Percentiles rank a stretch among this genome's conserved stretches.
Evolutionary conservation across 2,888 invertebrate genomes (phyloP).

Genomic region (Brachypterus glaber): DNA sequence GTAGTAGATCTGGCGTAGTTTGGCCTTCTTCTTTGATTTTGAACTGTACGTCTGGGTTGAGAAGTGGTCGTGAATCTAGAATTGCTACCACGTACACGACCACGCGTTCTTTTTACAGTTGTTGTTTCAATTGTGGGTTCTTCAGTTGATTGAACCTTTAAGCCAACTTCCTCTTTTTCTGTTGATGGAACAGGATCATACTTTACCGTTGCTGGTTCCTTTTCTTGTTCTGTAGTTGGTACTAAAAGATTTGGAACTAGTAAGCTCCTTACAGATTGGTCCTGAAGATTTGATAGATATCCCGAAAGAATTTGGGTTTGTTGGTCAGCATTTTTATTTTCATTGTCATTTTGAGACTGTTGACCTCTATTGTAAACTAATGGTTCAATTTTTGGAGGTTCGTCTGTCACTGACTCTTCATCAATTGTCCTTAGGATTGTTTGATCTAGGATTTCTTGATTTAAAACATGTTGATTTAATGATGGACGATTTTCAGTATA

Average conservation of each 20-base stretch:
- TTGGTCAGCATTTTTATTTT: conserved; percentile 34
- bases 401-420: not conserved
- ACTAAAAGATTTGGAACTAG: conserved; percentile 33
- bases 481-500: conserved; percentile 10
- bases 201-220: conserved; percentile 9
- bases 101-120: conserved; percentile 33
- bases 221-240: conserved; percentile 27
- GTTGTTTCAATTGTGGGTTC: conserved; percentile 35
- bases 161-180: conserved; percentile 17
- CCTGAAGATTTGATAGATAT: conserved; percentile 51
- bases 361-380: conserved; percentile 18
- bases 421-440: conserved; percentile 13
- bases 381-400: conserved; percentile 12
- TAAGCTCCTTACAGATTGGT: conserved; percentile 38
- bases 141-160: conserved; percentile 39
- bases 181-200: conserved; percentile 17
- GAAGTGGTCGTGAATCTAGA: conserved; percentile 40
- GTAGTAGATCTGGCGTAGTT: conserved; percentile 24
- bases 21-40: conserved; percentile 40
- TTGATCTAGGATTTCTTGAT: conserved; percentile 19
- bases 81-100: conserved; percentile 43
- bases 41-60: conserved; percentile 33
- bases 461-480: conserved; percentile 14
- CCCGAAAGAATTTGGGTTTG: conserved; percentile 40
- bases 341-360: not conserved